Percentiles rank a stretch among this genome's conserved stretches.
These are phyloP conservation scores for Mythimna loreyi DNA, from an alignment of 2,888 invertebrate genomes.

Conservation along the genomic window DNA sequence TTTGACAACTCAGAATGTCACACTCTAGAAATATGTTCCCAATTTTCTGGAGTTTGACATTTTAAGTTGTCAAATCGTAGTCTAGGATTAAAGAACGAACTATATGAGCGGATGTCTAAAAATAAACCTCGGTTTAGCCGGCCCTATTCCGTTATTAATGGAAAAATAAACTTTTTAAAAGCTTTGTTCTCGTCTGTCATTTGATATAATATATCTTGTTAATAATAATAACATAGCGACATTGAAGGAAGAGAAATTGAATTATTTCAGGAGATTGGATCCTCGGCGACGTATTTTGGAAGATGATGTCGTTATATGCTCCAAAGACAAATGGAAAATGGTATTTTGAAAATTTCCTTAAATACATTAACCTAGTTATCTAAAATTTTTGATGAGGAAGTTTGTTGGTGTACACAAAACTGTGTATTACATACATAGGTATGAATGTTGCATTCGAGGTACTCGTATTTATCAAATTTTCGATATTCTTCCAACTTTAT, in stretches of 20 bases:
- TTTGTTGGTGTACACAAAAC: not conserved
- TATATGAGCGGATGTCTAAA: no score
- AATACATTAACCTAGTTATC: slow-evolving; percentile 21
- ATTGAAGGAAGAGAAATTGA: slow-evolving; percentile 35
- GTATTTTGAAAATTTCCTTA: slow-evolving; percentile 18
- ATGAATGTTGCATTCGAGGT: no score
- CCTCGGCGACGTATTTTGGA: slow-evolving; percentile 46
- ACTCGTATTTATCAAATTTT: no score
- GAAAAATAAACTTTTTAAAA: slow-evolving; percentile 47
- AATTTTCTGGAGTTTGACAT: no score
- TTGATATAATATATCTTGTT: slow-evolving; percentile 35
- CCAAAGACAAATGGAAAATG: slow-evolving; percentile 9
- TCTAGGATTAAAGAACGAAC: no score
- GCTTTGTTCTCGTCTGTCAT: slow-evolving; percentile 38
- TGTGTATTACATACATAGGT: not conserved
- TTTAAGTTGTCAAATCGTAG: no score
- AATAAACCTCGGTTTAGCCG: no score
- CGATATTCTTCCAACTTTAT: no score
- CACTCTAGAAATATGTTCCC: no score
- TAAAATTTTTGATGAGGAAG: not conserved
- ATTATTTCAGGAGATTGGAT: slow-evolving; percentile 57
- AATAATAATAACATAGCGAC: slow-evolving; percentile 44
- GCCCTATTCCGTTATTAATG: not conserved
- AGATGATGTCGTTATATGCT: slow-evolving; percentile 36
- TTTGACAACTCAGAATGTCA: no score